These are phyloP conservation scores for Channallabes apus DNA, from an alignment of 2,797 vertebrate species.

Conservation along the genomic window DNA sequence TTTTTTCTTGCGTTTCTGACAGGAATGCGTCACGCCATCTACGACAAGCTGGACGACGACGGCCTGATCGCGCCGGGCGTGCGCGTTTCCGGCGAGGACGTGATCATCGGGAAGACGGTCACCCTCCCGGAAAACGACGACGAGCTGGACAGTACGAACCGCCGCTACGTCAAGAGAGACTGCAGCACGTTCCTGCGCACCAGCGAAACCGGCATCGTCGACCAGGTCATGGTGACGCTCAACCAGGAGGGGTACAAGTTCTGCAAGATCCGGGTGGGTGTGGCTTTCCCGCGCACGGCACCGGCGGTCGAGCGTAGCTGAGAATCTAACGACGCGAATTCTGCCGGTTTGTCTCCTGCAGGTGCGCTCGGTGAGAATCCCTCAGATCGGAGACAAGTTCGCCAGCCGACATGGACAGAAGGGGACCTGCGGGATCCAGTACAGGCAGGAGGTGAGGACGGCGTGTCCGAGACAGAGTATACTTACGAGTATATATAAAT, in stretches of 20 bases:
- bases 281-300: neutral
- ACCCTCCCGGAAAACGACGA: constrained; percentile 95
- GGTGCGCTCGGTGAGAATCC: constrained; percentile 97
- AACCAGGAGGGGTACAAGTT: constrained; percentile 99
- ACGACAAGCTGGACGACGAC: constrained; percentile 96
- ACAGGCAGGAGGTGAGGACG: constrained; percentile 89
- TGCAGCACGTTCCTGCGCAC: constrained; percentile 97
- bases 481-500: too few species aligned
- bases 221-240: constrained; percentile 98
- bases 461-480: too few species aligned
- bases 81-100: constrained; percentile 94
- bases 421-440: constrained; percentile 98
- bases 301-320: rapidly evolving
- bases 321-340: neutral
- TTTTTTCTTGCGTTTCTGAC: neutral
- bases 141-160: constrained; percentile 90
- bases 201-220: constrained; percentile 96
- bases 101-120: constrained; percentile 98
- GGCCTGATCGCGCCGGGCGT: constrained; percentile 96
- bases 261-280: constrained; percentile 95
- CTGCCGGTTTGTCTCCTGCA: constrained; percentile 54
- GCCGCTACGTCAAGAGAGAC: constrained; percentile 94
- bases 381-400: constrained; percentile 98
- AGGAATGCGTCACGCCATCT: constrained; percentile 99
- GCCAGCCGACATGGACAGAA: constrained; percentile 98